phyloP scores from a whole-genome alignment of 1,140 invertebrate genomes.

The Diorhabda sublineata region DNA sequence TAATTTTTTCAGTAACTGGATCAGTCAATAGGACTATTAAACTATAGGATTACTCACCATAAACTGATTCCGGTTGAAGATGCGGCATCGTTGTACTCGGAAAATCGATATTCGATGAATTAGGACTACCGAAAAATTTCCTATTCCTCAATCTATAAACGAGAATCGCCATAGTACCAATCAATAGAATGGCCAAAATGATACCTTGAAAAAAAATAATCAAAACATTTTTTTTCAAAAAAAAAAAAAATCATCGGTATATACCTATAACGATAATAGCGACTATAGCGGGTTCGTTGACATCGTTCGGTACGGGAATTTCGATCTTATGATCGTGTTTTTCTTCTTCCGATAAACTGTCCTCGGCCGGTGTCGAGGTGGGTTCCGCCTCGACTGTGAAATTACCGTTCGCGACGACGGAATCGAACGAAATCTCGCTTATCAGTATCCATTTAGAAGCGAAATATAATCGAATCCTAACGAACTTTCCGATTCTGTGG shows the following conservation, averaged over 20 bases:
- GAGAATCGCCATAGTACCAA: constrained; percentile 70
- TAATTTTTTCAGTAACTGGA: too few species aligned
- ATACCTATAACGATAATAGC: constrained; percentile 75
- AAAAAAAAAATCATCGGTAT: too few species aligned
- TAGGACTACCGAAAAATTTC: constrained; percentile 71
- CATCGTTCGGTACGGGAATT: constrained; percentile 61
- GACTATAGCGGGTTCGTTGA: constrained; percentile 72
- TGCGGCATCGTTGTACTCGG: constrained; percentile 38
- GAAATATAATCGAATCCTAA: constrained; percentile 75
- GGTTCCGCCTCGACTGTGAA: constrained; percentile 59
- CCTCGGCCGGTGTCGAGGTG: constrained; percentile 41
- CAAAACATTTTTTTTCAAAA: too few species aligned
- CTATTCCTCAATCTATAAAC: constrained; percentile 71
- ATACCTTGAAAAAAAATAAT: constrained; percentile 41
- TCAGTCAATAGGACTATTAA: too few species aligned
- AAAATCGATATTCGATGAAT: constrained; percentile 59
- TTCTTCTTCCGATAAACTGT: constrained; percentile 47
- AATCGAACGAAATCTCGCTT: constrained; percentile 79
- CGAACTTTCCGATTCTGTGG: constrained; percentile 68
- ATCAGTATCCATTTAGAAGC: constrained; percentile 84
- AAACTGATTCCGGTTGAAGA: constrained; percentile 21
- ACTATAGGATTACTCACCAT: background rate
- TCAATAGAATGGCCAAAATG: constrained; percentile 69
- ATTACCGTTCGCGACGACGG: constrained; percentile 69
- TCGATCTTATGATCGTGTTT: constrained; percentile 49